These are phyloP conservation scores for Phaenicophaeus curvirostris DNA, from an alignment of 2,797 vertebrate species.

Conservation along the genomic window DNA sequence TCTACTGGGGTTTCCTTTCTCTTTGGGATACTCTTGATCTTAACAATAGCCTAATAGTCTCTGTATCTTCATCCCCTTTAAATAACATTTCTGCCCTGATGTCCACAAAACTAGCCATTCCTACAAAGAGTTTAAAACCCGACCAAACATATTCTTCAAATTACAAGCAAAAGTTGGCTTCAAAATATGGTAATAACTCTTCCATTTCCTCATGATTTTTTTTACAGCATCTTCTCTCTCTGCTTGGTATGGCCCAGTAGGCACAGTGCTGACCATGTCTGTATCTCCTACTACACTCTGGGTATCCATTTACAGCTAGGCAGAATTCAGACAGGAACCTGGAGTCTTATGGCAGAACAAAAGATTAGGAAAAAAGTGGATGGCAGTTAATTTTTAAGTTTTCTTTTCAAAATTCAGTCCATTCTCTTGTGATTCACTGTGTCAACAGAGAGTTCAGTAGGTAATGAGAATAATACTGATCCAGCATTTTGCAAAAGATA, in stretches of 20 bases:
- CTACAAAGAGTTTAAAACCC: background rate
- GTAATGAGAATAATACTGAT: background rate
- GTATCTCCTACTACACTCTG: background rate
- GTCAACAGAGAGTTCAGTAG: background rate
- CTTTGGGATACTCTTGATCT: background rate
- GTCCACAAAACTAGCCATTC: background rate
- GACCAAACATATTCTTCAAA: background rate
- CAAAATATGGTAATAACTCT: background rate
- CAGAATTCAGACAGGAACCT: background rate
- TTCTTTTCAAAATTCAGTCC: background rate
- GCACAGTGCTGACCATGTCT: background rate
- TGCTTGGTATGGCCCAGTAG: background rate
- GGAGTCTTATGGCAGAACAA: background rate
- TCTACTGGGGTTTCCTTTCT: background rate
- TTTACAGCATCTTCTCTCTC: background rate
- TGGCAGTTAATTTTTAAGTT: background rate
- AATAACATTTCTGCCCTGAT: background rate
- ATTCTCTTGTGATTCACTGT: background rate
- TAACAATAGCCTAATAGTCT: rapidly evolving
- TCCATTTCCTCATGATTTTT: background rate
- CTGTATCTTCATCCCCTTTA: background rate
- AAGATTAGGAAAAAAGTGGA: background rate
- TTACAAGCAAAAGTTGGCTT: background rate
- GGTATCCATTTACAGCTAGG: background rate
- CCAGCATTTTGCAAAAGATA: background rate